Conservation (phyloP, 2,797 vertebrate species). For the Australoheros facetus region DNA sequence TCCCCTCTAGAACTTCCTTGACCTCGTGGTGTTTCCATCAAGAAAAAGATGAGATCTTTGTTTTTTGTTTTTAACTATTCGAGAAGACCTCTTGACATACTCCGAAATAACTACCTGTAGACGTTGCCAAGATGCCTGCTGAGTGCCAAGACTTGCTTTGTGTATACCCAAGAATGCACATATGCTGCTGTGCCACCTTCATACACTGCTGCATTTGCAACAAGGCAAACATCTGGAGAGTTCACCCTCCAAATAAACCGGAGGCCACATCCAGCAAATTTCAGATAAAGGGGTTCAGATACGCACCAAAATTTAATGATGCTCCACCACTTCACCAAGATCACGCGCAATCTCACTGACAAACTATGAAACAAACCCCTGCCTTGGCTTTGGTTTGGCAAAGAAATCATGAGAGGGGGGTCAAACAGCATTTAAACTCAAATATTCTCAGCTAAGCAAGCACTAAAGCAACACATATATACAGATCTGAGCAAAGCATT, state of each 20-base stretch:
- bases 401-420: too few relatives aligned
- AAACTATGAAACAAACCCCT: not conserved
- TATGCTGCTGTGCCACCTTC: not conserved
- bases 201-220: not conserved
- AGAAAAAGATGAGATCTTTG: not conserved
- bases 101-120: not conserved
- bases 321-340: not conserved
- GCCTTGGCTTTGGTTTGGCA: too few relatives aligned
- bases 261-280: fast-evolving
- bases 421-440: not conserved
- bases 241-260: not conserved
- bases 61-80: not conserved
- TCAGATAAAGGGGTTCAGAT: not conserved
- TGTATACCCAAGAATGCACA: not conserved
- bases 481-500: not conserved
- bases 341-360: too few relatives aligned
- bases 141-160: not conserved
- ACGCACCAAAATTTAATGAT: too few relatives aligned
- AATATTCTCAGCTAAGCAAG: not conserved
- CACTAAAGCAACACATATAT: not conserved
- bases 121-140: not conserved
- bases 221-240: not conserved
- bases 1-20: too few relatives aligned
- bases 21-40: too few relatives aligned
- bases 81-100: not conserved